Conservation (phyloP, 2,113 vertebrate species). For the Gymnarchus niloticus region DNA sequence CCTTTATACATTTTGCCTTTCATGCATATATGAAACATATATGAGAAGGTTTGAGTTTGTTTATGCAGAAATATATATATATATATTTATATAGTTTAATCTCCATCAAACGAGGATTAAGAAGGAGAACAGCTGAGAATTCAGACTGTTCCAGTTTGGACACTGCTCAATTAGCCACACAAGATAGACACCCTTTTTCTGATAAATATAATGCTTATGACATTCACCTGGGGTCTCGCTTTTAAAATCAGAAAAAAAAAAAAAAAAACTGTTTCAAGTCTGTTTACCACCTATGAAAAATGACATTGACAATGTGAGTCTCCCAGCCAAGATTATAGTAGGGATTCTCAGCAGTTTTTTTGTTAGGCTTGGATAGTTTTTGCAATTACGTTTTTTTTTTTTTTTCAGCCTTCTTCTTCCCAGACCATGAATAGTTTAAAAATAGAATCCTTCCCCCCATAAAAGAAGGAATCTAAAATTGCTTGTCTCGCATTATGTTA, state of each 20-base stretch:
- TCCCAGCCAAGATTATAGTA: conserved; percentile 54
- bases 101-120: neutral
- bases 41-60: neutral
- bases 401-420: conserved; percentile 40
- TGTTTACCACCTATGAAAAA: conserved; percentile 63
- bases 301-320: conserved; percentile 62
- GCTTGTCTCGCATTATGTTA: conserved; percentile 38
- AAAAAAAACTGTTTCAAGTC: conserved; percentile 56
- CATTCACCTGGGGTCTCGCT: conserved; percentile 37
- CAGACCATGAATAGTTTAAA: conserved; percentile 46
- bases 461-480: conserved; percentile 36
- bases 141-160: neutral
- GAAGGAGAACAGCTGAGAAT: neutral
- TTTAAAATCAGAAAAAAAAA: conserved; percentile 35
- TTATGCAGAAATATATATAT: neutral
- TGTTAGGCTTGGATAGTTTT: conserved; percentile 66
- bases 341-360: conserved; percentile 61
- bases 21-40: neutral
- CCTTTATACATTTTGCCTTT: neutral
- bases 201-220: conserved; percentile 27
- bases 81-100: neutral
- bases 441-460: conserved; percentile 29
- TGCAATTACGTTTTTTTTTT: conserved; percentile 59
- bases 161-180: neutral
- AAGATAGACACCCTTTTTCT: neutral